Percentiles rank a stretch among this genome's conserved stretches.
phyloP scores from a whole-genome alignment of 2,797 vertebrate species.

The Fistularia tabacaria region DNA sequence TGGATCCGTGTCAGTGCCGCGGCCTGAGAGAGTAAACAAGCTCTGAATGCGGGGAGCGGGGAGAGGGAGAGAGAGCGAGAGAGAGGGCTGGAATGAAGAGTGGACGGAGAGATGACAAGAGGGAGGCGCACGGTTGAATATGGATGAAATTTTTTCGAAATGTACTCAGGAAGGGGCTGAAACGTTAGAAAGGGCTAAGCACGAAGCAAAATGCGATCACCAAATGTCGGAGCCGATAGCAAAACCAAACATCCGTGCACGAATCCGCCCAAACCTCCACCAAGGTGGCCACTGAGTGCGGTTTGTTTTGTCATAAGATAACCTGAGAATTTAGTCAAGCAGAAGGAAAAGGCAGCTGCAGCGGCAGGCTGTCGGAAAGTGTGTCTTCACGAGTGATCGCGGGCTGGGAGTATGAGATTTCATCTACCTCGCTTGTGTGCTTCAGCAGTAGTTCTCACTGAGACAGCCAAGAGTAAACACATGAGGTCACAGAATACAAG shows the following conservation, averaged over 20 bases:
- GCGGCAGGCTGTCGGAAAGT: conserved; percentile 36
- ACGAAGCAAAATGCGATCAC: no score
- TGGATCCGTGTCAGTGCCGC: conserved; percentile 77
- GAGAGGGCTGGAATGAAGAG: no score
- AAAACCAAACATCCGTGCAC: conserved; percentile 29
- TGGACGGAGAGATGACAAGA: conserved; percentile 15
- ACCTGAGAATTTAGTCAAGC: conserved; percentile 44
- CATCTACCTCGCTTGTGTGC: conserved; percentile 45
- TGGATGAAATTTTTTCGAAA: no score
- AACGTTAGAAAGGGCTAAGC: background rate
- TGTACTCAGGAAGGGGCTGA: conserved; percentile 11
- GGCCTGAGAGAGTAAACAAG: conserved; percentile 70
- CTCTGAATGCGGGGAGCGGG: conserved; percentile 48
- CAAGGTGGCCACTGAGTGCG: conserved; percentile 46
- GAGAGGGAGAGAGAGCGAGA: no score
- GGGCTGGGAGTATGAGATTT: conserved; percentile 58
- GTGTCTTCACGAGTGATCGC: conserved; percentile 59
- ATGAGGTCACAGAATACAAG: conserved; percentile 68
- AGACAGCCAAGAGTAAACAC: conserved; percentile 67
- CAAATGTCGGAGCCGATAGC: conserved; percentile 1
- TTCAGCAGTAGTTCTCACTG: conserved; percentile 59
- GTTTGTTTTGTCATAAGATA: conserved; percentile 69
- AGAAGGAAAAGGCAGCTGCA: conserved; percentile 28
- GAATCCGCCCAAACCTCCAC: conserved; percentile 40
- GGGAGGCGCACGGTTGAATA: conserved; percentile 6